These are phyloP conservation scores for Galaxias olidus DNA, from an alignment of 2,797 vertebrate genomes.

Conservation along the genomic window DNA sequence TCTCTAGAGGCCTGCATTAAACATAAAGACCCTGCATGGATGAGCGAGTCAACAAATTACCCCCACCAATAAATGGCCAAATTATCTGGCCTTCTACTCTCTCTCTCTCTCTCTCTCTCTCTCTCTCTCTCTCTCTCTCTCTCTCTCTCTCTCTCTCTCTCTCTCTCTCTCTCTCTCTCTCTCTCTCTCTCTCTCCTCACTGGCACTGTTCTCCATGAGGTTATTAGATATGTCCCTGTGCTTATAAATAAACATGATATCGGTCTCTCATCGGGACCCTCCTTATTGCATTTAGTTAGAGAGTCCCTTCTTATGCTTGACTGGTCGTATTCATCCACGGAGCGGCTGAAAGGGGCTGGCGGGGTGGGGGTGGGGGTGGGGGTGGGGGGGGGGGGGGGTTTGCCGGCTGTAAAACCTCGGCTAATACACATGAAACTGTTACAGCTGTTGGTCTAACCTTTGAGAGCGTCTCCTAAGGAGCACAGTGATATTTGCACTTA, in stretches of 20 bases:
- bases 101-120: constrained; percentile 51
- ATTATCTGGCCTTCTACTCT: constrained; percentile 65
- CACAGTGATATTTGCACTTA: constrained; percentile 86
- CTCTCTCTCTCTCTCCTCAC: constrained; percentile 40
- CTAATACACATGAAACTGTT: constrained; percentile 81
- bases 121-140: constrained; percentile 33
- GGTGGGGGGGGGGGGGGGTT: constrained; percentile 16
- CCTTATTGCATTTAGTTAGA: constrained; percentile 80
- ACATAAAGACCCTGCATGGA: constrained; percentile 85
- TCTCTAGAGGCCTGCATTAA: constrained; percentile 81
- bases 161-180: constrained; percentile 45
- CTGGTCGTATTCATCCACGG: constrained; percentile 76
- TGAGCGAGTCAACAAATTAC: constrained; percentile 87
- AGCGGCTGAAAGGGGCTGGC: constrained; percentile 32
- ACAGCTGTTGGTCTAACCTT: constrained; percentile 85
- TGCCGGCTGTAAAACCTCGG: constrained; percentile 67
- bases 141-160: constrained; percentile 40
- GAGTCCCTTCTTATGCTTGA: constrained; percentile 73
- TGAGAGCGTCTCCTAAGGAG: constrained; percentile 81
- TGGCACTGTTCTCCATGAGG: constrained; percentile 49
- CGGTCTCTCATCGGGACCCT: constrained; percentile 53
- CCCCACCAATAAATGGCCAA: constrained; percentile 77
- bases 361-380: too few species aligned
- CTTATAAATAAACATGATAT: constrained; percentile 86
- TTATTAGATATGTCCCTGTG: constrained; percentile 72